phyloP scores from a whole-genome alignment of 2,113 vertebrate species.

The Anhinga rufa region DNA sequence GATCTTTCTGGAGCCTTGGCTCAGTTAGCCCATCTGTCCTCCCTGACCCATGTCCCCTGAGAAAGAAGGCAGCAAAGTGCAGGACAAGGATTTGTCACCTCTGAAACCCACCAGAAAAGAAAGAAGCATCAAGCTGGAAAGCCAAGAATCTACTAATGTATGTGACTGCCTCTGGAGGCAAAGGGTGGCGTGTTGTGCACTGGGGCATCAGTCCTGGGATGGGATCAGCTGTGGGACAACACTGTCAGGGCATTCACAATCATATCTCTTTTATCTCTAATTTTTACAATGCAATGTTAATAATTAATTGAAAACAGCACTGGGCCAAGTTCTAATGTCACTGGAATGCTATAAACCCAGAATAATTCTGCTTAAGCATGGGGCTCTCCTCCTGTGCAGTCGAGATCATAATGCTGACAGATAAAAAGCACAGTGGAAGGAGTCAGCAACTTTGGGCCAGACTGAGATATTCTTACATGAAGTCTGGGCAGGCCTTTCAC shows the following conservation, averaged over 20 bases:
- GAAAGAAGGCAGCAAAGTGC: background rate
- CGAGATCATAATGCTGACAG: background rate
- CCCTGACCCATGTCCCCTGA: background rate
- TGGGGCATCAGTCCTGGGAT: background rate
- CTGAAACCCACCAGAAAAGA: background rate
- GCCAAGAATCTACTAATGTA: background rate
- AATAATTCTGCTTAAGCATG: background rate
- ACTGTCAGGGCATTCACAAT: background rate
- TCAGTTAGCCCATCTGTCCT: background rate
- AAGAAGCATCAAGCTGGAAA: background rate
- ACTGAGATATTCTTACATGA: background rate
- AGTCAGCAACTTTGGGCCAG: background rate
- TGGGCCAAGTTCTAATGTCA: background rate
- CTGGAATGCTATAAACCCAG: background rate
- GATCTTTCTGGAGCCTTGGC: background rate
- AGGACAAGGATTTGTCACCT: background rate
- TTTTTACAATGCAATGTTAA: slow-evolving; percentile 10
- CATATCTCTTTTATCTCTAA: background rate
- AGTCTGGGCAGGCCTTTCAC: background rate
- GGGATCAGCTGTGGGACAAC: background rate
- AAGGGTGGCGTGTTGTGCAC: background rate
- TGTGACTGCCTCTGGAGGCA: background rate
- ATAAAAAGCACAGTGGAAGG: background rate
- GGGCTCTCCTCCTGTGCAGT: background rate
- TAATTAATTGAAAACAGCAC: background rate